Percentiles rank a stretch among this genome's conserved stretches.
These are phyloP conservation scores for Sphinx pinastri DNA, from an alignment of 2,888 invertebrate genomes.

Conservation along the genomic window DNA sequence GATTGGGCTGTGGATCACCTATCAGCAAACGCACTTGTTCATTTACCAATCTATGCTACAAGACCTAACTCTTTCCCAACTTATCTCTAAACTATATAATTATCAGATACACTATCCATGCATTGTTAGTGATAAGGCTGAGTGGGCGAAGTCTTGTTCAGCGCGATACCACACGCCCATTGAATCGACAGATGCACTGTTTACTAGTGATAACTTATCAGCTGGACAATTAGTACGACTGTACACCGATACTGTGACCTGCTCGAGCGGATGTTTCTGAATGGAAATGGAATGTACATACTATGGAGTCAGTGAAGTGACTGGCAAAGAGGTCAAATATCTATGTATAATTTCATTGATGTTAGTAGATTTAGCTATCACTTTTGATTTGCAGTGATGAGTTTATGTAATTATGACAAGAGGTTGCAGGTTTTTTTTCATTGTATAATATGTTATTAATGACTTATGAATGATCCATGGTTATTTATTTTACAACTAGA, in stretches of 20 bases:
- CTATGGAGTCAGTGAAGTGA: too few species aligned
- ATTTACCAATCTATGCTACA: neutral
- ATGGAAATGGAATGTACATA: neutral
- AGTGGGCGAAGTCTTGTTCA: conserved; percentile 7
- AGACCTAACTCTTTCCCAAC: neutral
- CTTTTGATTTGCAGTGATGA: too few species aligned
- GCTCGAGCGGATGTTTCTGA: neutral
- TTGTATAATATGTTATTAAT: too few species aligned
- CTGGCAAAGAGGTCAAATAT: too few species aligned
- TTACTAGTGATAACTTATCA: conserved; percentile 21
- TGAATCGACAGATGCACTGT: conserved; percentile 11
- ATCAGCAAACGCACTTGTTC: neutral
- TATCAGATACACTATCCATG: conserved; percentile 8
- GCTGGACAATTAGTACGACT: conserved; percentile 6
- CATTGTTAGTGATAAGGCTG: conserved; percentile 14
- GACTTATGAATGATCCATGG: too few species aligned
- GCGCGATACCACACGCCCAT: conserved; percentile 5
- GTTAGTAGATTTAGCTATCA: too few species aligned
- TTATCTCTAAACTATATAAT: neutral
- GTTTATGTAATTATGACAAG: too few species aligned
- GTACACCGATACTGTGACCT: conserved; percentile 6
- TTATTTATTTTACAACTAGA: too few species aligned
- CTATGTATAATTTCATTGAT: too few species aligned
- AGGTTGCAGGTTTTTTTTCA: too few species aligned
- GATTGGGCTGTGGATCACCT: too few species aligned